These are phyloP conservation scores for Archivesica marissinica DNA, from an alignment of 1,140 invertebrate species.

Conservation along the genomic window DNA sequence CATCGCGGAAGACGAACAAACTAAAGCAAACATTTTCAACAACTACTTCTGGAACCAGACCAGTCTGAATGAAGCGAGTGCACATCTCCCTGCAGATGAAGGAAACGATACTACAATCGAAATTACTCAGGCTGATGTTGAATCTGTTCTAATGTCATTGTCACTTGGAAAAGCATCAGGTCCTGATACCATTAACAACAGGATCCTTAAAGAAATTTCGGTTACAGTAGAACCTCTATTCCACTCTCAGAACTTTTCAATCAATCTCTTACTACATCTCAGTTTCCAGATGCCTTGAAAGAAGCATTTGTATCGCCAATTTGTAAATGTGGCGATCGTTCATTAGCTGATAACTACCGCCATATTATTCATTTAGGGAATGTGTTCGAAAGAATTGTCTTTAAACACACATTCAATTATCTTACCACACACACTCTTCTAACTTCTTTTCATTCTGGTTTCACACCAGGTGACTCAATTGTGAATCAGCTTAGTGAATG, in stretches of 20 bases:
- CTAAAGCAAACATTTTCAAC: too few species aligned
- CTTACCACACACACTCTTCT: background rate
- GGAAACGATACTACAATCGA: too few species aligned
- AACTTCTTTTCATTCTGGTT: background rate
- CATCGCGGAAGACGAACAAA: background rate
- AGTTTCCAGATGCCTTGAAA: background rate
- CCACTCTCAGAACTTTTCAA: background rate
- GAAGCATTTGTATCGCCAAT: background rate
- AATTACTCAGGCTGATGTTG: too few species aligned
- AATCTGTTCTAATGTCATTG: too few species aligned
- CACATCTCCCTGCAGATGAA: too few species aligned
- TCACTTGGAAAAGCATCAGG: too few species aligned
- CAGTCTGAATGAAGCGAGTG: too few species aligned
- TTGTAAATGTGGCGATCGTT: background rate
- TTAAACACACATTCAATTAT: conserved; percentile 42
- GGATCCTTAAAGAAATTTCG: too few species aligned
- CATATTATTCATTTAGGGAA: conserved; percentile 13
- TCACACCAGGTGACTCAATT: conserved; percentile 43
- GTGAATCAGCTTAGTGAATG: conserved; percentile 51
- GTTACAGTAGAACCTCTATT: too few species aligned
- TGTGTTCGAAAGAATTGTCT: conserved; percentile 32
- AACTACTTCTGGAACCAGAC: background rate
- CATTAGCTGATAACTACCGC: background rate
- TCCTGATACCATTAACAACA: too few species aligned
- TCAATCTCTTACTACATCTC: background rate